Evolutionary conservation across 2,113 vertebrate species (phyloP).

Genomic region (Peromyscus maniculatus): DNA sequence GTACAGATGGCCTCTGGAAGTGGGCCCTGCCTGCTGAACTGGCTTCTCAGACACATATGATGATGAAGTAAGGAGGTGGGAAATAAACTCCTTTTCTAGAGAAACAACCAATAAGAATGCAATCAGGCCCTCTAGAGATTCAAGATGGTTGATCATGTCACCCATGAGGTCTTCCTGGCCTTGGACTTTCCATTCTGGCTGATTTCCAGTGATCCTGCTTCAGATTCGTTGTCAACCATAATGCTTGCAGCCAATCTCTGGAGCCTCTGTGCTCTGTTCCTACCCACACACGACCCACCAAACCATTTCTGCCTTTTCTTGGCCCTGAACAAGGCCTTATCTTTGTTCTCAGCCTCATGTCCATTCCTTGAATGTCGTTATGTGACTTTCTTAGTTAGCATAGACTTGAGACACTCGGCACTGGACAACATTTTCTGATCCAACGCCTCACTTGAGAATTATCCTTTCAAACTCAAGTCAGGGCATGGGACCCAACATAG

Average conservation of each 20-base stretch:
- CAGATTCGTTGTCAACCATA: background rate
- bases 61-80: background rate
- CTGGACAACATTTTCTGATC: background rate
- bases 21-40: background rate
- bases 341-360: background rate
- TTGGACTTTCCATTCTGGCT: background rate
- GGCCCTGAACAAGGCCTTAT: background rate
- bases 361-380: background rate
- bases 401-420: background rate
- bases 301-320: background rate
- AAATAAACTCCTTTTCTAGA: background rate
- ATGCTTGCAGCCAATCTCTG: background rate
- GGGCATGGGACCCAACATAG: background rate
- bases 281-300: background rate
- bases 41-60: constrained; percentile 15
- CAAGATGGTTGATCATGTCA: background rate
- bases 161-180: background rate
- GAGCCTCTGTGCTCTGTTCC: background rate
- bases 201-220: background rate
- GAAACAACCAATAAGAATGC: background rate
- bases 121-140: background rate
- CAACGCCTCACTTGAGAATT: background rate
- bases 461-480: background rate
- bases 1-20: background rate
- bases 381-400: background rate